Conservation (phyloP, 1,140 invertebrate species). For the Papilio polyxenes region DNA sequence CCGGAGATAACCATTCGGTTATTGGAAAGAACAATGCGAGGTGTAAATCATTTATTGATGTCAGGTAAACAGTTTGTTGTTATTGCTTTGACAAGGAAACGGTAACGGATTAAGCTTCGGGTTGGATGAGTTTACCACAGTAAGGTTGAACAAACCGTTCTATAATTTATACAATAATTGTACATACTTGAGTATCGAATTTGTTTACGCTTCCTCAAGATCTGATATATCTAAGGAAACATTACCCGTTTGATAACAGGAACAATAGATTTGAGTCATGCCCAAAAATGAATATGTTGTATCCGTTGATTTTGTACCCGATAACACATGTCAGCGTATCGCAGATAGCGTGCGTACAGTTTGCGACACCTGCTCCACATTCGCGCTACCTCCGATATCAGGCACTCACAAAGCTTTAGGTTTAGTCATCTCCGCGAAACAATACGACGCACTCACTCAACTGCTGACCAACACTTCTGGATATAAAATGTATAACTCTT, state of each 20-base stretch:
- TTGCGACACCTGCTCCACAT: constrained; percentile 74
- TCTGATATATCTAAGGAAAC: background rate
- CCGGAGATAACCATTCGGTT: background rate
- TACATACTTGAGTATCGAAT: no score
- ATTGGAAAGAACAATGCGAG: constrained; percentile 2
- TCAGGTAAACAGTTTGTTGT: constrained; percentile 5
- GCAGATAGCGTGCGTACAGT: constrained; percentile 54
- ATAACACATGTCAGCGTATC: constrained; percentile 51
- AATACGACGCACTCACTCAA: constrained; percentile 16
- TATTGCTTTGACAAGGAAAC: background rate
- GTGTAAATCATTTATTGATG: background rate
- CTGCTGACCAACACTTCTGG: background rate
- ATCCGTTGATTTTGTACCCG: constrained; percentile 44
- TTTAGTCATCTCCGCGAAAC: constrained; percentile 57
- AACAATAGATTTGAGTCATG: constrained; percentile 16
- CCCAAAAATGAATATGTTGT: constrained; percentile 22
- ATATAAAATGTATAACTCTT: background rate
- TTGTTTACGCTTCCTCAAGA: background rate
- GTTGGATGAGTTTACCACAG: background rate
- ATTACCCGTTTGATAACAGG: background rate
- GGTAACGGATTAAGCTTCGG: background rate
- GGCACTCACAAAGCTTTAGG: constrained; percentile 56
- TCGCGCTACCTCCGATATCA: constrained; percentile 55
- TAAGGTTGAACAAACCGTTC: background rate
- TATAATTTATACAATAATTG: no score